Conservation (phyloP, 1,140 invertebrate genomes). For the Drosophila truncata region DNA sequence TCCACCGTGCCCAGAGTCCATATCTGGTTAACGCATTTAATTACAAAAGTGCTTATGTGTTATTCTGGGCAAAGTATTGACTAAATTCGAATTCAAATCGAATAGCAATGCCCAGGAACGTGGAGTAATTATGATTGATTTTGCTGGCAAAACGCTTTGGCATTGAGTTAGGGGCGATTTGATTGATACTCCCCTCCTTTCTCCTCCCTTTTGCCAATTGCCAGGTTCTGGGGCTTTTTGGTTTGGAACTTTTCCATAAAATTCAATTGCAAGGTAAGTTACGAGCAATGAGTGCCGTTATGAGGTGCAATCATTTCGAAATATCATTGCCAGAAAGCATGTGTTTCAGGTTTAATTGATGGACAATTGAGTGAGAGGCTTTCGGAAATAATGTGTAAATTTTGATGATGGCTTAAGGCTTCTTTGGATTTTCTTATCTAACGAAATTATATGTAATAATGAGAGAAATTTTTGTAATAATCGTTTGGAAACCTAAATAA, state of each 20-base stretch:
- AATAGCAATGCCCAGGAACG: slow-evolving; percentile 3
- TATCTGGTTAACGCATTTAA: slow-evolving; percentile 72
- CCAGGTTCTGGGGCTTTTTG: slow-evolving; percentile 1
- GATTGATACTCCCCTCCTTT: slow-evolving; percentile 41
- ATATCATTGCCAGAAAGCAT: slow-evolving; percentile 3
- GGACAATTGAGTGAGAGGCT: slow-evolving; percentile 4
- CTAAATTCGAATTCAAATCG: slow-evolving; percentile 32
- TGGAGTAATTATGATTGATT: slow-evolving; percentile 78
- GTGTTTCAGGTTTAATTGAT: slow-evolving; percentile 21
- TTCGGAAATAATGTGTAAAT: slow-evolving; percentile 5
- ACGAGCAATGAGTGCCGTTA: background rate
- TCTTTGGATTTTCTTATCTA: rapidly evolving
- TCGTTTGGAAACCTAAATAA: background rate
- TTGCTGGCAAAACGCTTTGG: slow-evolving; percentile 34
- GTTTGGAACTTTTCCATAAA: slow-evolving; percentile 19
- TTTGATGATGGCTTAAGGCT: background rate
- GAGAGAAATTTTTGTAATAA: background rate
- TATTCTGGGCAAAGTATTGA: slow-evolving; percentile 67
- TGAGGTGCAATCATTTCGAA: slow-evolving; percentile 17
- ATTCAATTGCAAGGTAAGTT: slow-evolving; percentile 35
- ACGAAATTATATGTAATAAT: background rate
- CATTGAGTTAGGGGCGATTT: slow-evolving; percentile 46
- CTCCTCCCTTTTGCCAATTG: background rate
- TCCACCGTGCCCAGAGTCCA: background rate
- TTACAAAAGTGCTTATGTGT: slow-evolving; percentile 81